Base-by-base conservation (phyloP, 2,797 vertebrate species). In the Microhierax caerulescens region DNA sequence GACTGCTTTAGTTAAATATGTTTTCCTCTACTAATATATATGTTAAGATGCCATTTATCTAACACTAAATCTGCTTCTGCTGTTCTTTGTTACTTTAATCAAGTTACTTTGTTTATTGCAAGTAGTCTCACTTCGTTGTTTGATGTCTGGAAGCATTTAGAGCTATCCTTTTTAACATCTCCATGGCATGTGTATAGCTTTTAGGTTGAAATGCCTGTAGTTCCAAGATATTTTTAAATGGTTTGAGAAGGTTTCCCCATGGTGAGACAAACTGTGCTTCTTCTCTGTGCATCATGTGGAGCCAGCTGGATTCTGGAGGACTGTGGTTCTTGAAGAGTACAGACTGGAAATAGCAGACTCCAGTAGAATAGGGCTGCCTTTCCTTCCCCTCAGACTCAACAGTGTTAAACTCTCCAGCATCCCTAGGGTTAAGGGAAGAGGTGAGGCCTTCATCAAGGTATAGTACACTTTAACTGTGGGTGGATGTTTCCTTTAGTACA, bases 401-500 rank as follows among this genome's bases (percentile, higher is more conserved):
- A 74, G 0, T 22, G 24, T n/a, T 77, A 48, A 85, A 90, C 54
- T 73, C 13, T 90, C 24, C 82, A 81, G 90, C 83, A 86, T 92
- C 21, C 27, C 9, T 69, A 63, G 93, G 56, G 92, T 95, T 97
- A 94, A 89, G 94, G 93, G 93, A 93, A 95, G 92, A 94, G 69
- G 48, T 69, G 88, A 95, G 70, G 85, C 70, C 34, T 94, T 84
- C 45, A 16, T 54, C 74, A 54, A 81, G 85, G 64, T 92, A 22
- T 67, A 63, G 60, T 64, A 59, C 13, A 27, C 20, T 90, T 73
- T 34, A 17, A 3, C 77, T 80, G 80, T 96, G 95, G 85, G 77
- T 95, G 83, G 75, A 87, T 92, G 77, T 95, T 97, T 94, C 94
- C 93, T 95, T 96, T 94, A 61, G 67, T 76, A 27, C 11, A 34